Base-by-base conservation (phyloP, 2,888 invertebrate species). In the Lithophane socia region DNA sequence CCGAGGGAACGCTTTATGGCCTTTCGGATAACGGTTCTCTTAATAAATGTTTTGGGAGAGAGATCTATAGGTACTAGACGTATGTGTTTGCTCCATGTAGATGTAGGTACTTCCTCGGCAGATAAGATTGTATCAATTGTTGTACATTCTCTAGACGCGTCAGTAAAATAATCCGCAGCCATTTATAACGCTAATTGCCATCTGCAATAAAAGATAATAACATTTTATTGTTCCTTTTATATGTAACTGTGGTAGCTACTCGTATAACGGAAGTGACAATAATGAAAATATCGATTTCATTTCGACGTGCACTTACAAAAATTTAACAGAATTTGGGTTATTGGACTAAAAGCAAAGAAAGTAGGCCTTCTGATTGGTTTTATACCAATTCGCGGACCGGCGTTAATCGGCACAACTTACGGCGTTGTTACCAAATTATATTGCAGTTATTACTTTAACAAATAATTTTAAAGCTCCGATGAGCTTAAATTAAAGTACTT, bases 1-100 rank as follows among this genome's bases (percentile, higher is more conserved):
- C 90, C 82, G 87, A 91, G 87, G 90, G 87, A 90, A 87, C 89
- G 85, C 91, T 94, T 94, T 92, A 93, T 93, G 90, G 91, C 88
- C 84, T 87, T 91, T 88, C 87, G 83, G 82, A 82, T 93, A 94
- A 94, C 92, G 93, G 93, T 86, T 79, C 89, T 91, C 90, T 92
- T 90, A 90, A 89, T 89, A 84, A 87, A 83, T 75, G 67, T 84
- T 83, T 79, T 74, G 75, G 85, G 75, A 63, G 64, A 74, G 37
- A 73, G 65, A 64, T 75, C 69, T 82, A 75, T 82, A 79, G 16
- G 37, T 44, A 21, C 37, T 13, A 21, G 24, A 56, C 37, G 16
- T 73, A 24, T 66, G 65, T 42, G 16, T 60, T 68, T 44, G 60
- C 60, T 47, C n/a, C 37, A 44, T 78, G 73, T 61, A 73, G n/a